Percentiles rank a stretch among this genome's conserved stretches.
phyloP scores from a whole-genome alignment of 2,888 invertebrate species.

The Aromia moschata region DNA sequence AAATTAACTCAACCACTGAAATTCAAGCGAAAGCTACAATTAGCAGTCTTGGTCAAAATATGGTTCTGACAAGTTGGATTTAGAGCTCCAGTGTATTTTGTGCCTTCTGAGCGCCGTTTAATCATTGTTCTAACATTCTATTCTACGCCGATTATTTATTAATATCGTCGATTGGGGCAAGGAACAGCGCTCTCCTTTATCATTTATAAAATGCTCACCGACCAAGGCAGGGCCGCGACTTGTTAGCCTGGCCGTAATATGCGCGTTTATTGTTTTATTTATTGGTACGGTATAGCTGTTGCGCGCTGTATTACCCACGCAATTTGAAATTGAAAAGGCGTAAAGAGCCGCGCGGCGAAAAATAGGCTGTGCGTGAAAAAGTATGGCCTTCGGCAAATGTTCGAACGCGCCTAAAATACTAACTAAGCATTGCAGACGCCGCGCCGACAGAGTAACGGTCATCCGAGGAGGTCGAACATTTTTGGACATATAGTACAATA shows the following conservation, averaged over 20 bases:
- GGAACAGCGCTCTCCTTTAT: not conserved
- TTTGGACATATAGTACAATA: too few relatives aligned
- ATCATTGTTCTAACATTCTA: too few relatives aligned
- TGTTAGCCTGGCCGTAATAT: constrained; percentile 27
- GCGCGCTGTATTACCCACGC: constrained; percentile 27
- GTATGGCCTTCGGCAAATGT: not conserved
- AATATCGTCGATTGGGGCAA: not conserved
- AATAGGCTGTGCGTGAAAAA: not conserved
- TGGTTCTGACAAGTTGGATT: too few relatives aligned
- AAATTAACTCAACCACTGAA: too few relatives aligned
- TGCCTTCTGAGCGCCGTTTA: too few relatives aligned
- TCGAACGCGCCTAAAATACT: not conserved
- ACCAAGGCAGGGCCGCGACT: constrained; percentile 26
- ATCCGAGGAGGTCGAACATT: too few relatives aligned
- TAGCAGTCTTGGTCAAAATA: too few relatives aligned
- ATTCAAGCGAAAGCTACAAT: too few relatives aligned
- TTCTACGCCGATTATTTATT: too few relatives aligned
- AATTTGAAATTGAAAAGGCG: not conserved
- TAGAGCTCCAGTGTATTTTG: too few relatives aligned
- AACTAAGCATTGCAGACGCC: not conserved
- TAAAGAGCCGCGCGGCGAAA: not conserved
- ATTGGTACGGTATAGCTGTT: constrained; percentile 35
- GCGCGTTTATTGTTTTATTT: constrained; percentile 44
- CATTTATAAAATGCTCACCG: constrained; percentile 26
- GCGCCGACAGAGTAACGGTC: not conserved